Percentiles rank a stretch among this genome's conserved stretches.
phyloP scores from a whole-genome alignment of 2,113 vertebrate genomes.

The Australoheros scitulus region DNA sequence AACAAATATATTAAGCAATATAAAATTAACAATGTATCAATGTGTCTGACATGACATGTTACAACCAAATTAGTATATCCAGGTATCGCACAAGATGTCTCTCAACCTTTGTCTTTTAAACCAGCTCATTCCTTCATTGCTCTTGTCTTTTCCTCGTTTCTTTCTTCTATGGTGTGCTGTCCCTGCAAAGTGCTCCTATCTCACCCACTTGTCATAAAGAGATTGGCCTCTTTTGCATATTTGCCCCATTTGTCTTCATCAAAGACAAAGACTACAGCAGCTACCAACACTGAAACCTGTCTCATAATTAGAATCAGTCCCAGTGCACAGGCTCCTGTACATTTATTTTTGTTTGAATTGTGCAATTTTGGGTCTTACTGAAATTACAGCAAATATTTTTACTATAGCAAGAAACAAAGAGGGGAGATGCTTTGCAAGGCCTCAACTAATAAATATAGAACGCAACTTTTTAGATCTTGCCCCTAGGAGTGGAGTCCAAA shows the following conservation, averaged over 20 bases:
- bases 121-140: slow-evolving; percentile 14
- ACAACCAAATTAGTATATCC: background rate
- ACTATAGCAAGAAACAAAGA: background rate
- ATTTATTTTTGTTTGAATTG: background rate
- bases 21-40: background rate
- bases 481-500: background rate
- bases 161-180: slow-evolving; percentile 32
- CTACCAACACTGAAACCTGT: background rate
- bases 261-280: background rate
- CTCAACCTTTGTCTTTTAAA: background rate
- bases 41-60: background rate
- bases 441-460: background rate
- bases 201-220: slow-evolving; percentile 13
- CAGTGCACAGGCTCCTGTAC: background rate
- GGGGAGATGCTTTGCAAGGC: too few species aligned
- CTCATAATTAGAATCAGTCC: slow-evolving; percentile 10
- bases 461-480: background rate
- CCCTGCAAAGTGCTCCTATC: slow-evolving; percentile 11
- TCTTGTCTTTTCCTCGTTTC: slow-evolving; percentile 4
- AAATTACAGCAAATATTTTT: background rate
- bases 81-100: background rate
- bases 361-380: background rate
- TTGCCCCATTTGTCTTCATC: slow-evolving; percentile 54
- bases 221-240: slow-evolving; percentile 23
- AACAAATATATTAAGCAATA: background rate